Base-by-base conservation (phyloP, 2,113 vertebrate species). In the Columba janthina region DNA sequence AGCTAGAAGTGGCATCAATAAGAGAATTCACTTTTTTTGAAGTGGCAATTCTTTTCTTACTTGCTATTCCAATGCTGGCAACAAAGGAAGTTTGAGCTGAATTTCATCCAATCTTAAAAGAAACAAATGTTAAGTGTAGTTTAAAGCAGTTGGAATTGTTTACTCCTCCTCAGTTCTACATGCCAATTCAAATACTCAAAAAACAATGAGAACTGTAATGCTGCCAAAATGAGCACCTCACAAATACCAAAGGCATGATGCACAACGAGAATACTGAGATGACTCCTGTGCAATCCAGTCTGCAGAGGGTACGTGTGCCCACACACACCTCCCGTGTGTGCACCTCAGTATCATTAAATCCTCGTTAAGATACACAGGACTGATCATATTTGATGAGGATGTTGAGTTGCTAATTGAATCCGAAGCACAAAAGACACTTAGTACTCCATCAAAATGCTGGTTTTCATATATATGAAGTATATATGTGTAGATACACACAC, bases 91-190 rank as follows among this genome's bases (percentile, higher is more conserved):
- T 61, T 96, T 76, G 82, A 90, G 69, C 74, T 87, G 84, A 95
- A 87, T 93, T 94, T 88, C 74, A 91, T 82, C 61, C 69, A 54
- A 71, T 42, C 92, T 92, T 82, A 73, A 83, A 93, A 93, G 22
- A 22, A 73, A 67, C 48, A 92, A 95, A 66, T 14, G n/a, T 20
- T 84, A 85, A 85, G 34, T 54, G 40, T 36, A 86, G 67, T 93
- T 93, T 85, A 66, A 94, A 96, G 92, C 77, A 94, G 67, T 83
- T 76, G 61, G 60, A 80, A 81, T 66, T 93, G 80, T 88, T 95
- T 88, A 73, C 46, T 85, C 25, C 48, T 77, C 81, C 85, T 88
- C 1, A 0, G 38, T 86, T 89, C 67, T 60, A 44, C 2, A 1
- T 29, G 75, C 75, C 92, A 94, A 85, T 70, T 93, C 81, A 96